Base-by-base conservation (phyloP, 2,888 invertebrate genomes). In the Andrena hattorfiana region DNA sequence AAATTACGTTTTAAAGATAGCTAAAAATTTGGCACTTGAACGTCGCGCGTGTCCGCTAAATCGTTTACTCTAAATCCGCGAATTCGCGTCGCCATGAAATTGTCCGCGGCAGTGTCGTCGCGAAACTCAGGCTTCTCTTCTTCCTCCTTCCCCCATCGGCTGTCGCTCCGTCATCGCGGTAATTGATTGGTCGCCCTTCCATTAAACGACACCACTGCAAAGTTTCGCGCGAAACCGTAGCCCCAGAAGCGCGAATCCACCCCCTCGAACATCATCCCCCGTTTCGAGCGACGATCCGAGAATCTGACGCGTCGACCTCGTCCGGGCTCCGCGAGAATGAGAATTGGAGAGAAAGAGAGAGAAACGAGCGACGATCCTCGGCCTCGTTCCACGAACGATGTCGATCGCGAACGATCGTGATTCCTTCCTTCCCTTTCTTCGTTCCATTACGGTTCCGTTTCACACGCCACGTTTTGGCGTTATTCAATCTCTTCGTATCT, bases 11-110 rank as follows among this genome's bases (percentile, higher is more conserved):
- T 80, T 80, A 79, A 81, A 82, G 70, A 35, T 89, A 88, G 89
- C 90, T 91, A 90, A 85, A 90, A 90, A 90, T 91, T 91, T 91
- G 91, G 92, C 91, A 92, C 92, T 92, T 92, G 90, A 90, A 91
- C 90, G 88, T 67, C 63, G 74, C 89, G 90, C 87, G 81, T 89
- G 59, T 85, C 80, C 69, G 67, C 83, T 85, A 85, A 42, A 83
- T 87, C 81, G 79, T 68, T 82, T 82, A 79, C 83, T 85, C 86
- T 89, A 90, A 89, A 86, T 78, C 42, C 83, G 83, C 77, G 73
- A 85, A 85, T 75, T 78, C 68, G 49, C 54, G 60, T 51, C 56
- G 77, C 73, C 73, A 30, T 67, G 69, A 81, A 66, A 35, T 42
- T 42, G 67, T 74, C n/a, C 68, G 35, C 70, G 70, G 81, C 70